A percentile compares a stretch with the other conserved stretches of the same genome.
These are phyloP conservation scores for Macrostomum lignano DNA, from an alignment of 1,140 invertebrate species.

Conservation along the genomic window DNA sequence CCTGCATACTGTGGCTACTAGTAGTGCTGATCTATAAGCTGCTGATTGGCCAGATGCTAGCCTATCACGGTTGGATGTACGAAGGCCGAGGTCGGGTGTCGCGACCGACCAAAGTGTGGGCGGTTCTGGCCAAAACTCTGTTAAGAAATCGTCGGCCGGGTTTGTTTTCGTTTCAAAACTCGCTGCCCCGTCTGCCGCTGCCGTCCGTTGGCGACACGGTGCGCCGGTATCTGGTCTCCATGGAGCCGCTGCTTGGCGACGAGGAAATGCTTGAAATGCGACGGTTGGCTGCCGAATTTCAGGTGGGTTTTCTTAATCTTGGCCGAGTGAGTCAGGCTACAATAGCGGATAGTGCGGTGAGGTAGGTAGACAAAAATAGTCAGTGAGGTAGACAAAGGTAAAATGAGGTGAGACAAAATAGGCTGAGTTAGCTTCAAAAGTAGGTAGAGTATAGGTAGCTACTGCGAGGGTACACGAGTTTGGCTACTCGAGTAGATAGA, in stretches of 20 bases:
- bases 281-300: conserved; percentile 59
- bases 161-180: conserved; percentile 81
- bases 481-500: too few species aligned
- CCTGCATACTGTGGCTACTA: conserved; percentile 26
- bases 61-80: conserved; percentile 94
- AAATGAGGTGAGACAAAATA: too few species aligned
- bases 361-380: too few species aligned
- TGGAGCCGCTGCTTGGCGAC: conserved; percentile 49
- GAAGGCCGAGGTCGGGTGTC: conserved; percentile 48
- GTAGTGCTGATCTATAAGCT: conserved; percentile 42
- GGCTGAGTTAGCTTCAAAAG: too few species aligned
- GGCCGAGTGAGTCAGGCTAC: too few species aligned
- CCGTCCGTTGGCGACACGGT: conserved; percentile 60
- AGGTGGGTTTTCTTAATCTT: too few species aligned
- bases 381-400: too few species aligned
- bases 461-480: too few species aligned
- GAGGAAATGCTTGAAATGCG: conserved; percentile 52
- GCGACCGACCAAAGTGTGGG: conserved; percentile 49
- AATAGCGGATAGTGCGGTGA: too few species aligned
- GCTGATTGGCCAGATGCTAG: conserved; percentile 51
- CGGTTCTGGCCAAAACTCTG: conserved; percentile 28
- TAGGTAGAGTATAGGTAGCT: too few species aligned
- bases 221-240: conserved; percentile 59
- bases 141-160: conserved; percentile 36
- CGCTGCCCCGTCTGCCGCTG: conserved; percentile 62